Conservation (phyloP, 2,888 invertebrate genomes). For the Sarcophaga subvicina region DNA sequence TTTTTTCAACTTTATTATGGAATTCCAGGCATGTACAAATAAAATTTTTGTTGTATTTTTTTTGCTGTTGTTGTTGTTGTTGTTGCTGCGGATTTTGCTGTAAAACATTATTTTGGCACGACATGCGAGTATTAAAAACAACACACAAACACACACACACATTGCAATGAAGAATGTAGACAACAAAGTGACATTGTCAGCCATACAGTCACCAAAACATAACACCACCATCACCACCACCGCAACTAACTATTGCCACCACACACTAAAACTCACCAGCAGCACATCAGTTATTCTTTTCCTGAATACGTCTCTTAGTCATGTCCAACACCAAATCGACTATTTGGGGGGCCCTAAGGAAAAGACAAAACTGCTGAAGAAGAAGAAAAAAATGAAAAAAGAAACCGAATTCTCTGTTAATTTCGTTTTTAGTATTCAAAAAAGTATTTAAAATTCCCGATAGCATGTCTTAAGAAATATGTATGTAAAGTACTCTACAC, state of each 20-base stretch:
- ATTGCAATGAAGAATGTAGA: constrained; percentile 32
- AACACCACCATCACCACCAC: constrained; percentile 35
- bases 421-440: constrained; percentile 49
- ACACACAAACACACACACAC: background rate
- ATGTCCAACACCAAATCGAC: constrained; percentile 14
- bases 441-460: constrained; percentile 65
- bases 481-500: background rate
- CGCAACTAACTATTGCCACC: too few relatives aligned
- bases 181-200: constrained; percentile 56
- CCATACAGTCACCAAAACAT: constrained; percentile 66
- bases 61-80: constrained; percentile 4
- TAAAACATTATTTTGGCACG: constrained; percentile 50
- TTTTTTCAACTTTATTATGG: background rate
- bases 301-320: background rate
- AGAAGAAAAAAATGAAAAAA: constrained; percentile 18
- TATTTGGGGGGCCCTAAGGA: constrained; percentile 67
- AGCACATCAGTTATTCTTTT: constrained; percentile 15
- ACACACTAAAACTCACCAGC: background rate
- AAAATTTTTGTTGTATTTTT: constrained; percentile 17
- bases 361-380: constrained; percentile 44
- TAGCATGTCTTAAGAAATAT: constrained; percentile 38
- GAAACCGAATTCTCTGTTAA: constrained; percentile 19
- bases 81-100: background rate
- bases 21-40: constrained; percentile 23
- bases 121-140: constrained; percentile 35